Conservation (phyloP, 2,113 vertebrate genomes). For the Antechinus stuartii region DNA sequence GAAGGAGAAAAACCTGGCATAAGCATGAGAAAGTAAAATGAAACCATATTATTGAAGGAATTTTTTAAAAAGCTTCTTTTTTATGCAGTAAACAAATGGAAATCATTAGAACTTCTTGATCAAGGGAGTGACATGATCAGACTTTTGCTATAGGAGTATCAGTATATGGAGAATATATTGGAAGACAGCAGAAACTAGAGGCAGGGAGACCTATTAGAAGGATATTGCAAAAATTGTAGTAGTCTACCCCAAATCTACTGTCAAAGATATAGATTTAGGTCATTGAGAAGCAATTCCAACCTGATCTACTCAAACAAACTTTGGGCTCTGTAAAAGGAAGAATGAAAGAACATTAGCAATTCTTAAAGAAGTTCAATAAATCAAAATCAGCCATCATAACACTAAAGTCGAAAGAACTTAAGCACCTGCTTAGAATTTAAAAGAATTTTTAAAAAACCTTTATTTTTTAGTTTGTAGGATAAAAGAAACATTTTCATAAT, state of each 20-base stretch:
- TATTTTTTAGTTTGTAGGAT: too few species aligned
- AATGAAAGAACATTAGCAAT: not conserved
- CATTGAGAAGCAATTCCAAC: not conserved
- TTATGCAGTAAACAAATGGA: not conserved
- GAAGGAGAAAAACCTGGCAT: not conserved
- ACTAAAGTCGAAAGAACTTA: not conserved
- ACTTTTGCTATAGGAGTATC: not conserved
- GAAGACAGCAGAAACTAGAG: not conserved
- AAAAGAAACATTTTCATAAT: too few species aligned
- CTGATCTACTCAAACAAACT: not conserved
- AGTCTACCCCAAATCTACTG: not conserved
- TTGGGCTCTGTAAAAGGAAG: not conserved
- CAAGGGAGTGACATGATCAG: not conserved
- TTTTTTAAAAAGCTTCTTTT: not conserved
- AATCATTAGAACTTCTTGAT: not conserved
- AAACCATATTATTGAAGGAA: not conserved
- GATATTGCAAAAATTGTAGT: not conserved
- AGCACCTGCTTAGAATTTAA: not conserved
- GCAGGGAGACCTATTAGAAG: not conserved
- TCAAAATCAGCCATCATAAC: not conserved
- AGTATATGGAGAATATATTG: not conserved
- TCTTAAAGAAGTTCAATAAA: not conserved
- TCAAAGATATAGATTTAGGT: not conserved
- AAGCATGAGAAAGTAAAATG: not conserved
- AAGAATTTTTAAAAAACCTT: not conserved